Evolutionary conservation across 1,140 invertebrate genomes (phyloP), one percentile per base, ranked within the genome.

Genomic region (Drosophila ambigua): DNA sequence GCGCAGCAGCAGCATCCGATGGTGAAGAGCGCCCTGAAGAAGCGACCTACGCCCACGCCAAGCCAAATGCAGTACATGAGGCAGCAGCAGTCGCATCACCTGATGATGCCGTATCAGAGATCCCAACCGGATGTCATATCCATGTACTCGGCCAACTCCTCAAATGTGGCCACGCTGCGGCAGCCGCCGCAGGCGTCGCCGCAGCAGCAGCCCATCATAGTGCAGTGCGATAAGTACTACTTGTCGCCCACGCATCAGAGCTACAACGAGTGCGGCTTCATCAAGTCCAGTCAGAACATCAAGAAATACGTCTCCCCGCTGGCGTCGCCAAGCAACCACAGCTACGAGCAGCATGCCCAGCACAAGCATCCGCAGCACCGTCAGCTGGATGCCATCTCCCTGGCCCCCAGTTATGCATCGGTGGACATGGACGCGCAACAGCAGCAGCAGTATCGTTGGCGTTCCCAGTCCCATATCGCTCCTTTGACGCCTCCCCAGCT

Each of bases 221-320:
- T 91, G 23, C 90, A 91, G 65, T 91, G 90, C 59, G 90, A 91
- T 48, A 91, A 91, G 48, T 91, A 91, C 41, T 91, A 91, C 54
- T 24, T 91, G 11, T 91, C 90, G 48, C 90, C 90, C 2, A 91
- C 90, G 0, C 90, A 91, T 82, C 90, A 91, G 45, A 90, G 54
- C 31, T 90, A 91, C 49, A 91, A 73, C 41, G 87, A 90, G 52
- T 90, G 90, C 1, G 90, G 90, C 20, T 91, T 91, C 24, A 91
- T 91, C 4, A 91, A 90, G 53, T 91, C 90, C 48, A 91, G 90
- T 68, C 90, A 91, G 48, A 91, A 90, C 43, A 91, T 91, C 13
- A 91, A 91, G 61, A 81, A 91, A 59, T 91, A 91, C 48, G 72
- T 90, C 5, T 91, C 90, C 6, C 90, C 90, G 0, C 55, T 88